Evolutionary conservation across 2,888 invertebrate genomes (phyloP).

Genomic region (Chaitophorus viminalis): DNA sequence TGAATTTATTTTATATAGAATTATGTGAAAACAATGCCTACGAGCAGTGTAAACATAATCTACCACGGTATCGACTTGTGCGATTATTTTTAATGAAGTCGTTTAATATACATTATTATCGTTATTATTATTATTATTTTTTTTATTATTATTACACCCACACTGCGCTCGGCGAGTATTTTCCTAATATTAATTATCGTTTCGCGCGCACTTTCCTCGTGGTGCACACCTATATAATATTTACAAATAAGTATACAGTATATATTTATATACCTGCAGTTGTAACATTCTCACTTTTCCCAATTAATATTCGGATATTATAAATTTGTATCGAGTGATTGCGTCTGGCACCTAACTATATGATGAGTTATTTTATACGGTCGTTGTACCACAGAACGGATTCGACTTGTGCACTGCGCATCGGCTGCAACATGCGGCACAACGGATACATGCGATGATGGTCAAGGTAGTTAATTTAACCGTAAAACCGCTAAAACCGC

Average conservation of each 20-base stretch:
- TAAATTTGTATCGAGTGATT: background rate
- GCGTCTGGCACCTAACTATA: background rate
- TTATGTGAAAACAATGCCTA: too few species aligned
- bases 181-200: slow-evolving; percentile 31
- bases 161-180: background rate
- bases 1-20: too few species aligned
- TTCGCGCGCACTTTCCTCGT: slow-evolving; percentile 27
- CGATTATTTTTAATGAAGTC: too few species aligned
- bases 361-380: background rate
- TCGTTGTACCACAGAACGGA: background rate
- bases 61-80: too few species aligned
- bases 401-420: background rate
- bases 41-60: too few species aligned
- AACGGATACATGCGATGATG: background rate
- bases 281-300: slow-evolving; percentile 17
- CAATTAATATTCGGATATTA: background rate
- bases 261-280: too few species aligned
- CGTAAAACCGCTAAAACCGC: background rate
- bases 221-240: too few species aligned
- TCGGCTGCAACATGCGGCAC: background rate
- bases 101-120: too few species aligned
- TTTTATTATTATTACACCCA: background rate
- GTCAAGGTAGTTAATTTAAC: slow-evolving; percentile 8
- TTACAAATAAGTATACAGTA: too few species aligned
- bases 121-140: too few species aligned